Base-by-base conservation (phyloP, 1,140 invertebrate species). In the Cydia splendana region DNA sequence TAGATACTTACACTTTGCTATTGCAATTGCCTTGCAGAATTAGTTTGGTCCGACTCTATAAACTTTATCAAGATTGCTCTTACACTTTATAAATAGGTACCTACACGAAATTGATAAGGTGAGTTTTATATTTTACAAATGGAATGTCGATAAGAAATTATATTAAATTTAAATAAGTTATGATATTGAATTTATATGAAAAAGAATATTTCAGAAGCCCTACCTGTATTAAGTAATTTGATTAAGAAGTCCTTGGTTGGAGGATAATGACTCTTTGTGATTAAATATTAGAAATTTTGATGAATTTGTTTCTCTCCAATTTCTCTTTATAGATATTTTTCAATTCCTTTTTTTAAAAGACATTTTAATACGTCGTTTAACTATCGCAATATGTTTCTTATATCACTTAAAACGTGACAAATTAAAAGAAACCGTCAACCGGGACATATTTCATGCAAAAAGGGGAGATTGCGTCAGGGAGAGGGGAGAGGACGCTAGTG, bases 211-310 rank as follows among this genome's bases (percentile, higher is more conserved):
- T 4, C 28, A 45, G 67, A 71, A 42, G n/a, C 2, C 62, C 34
- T 38, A 9, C 1, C 65, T 30, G n/a, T 18, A 18, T 71, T 15
- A 18, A 71, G 67, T 71, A 71, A 71, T 71, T 71, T 38, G 42
- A 71, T 71, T 71, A 71, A 42, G 67, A 71, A 71, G 67, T 71
- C 67, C 67, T 71, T 34, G 15, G 30, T 34, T 38, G 67, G 67
- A 38, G n/a, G 34, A 71, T 71, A 71, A 42, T 71, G 67, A 71
- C 13, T 71, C 67, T 42, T 69, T 71, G 10, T 71, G 67, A 18
- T 71, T 71, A 42, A 38, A 38, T 38, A 18, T 38, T 69, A 34
- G 67, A 30, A 18, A 71, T 20, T 38, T 38, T 18, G 15, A 18
- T 15, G 7, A 53, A 53, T n/a, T 53, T 53, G 51, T 53, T 53